Base-by-base conservation (phyloP, 2,888 invertebrate genomes). In the Ganaspis brasiliensis region DNA sequence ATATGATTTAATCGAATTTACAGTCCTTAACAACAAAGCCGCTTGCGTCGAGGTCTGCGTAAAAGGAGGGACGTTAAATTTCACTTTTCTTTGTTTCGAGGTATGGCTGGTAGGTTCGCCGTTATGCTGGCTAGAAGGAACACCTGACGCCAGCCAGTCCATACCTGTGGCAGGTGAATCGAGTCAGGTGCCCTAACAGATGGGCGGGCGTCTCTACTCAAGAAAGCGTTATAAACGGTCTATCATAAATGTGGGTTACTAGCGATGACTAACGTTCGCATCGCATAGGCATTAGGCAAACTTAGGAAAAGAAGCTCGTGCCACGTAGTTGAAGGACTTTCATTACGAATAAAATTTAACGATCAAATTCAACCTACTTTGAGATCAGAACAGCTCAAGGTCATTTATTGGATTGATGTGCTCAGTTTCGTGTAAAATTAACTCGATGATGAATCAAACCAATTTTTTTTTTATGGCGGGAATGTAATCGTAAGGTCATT, bases 51-150 rank as follows among this genome's bases (percentile, higher is more conserved):
- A 67, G 24, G 4, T 12, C 37, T 67, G 67, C 67, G 67, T 24
- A 67, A 67, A 67, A 45, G 45, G 45, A 67, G 45, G 45, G 67
- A 67, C 67, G 45, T 67, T 45, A 67, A 67, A 74, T 80, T 80
- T 80, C 78, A 78, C 79, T 80, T 80, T 78, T 75, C 79, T 80
- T 79, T 79, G 79, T 79, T 78, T 77, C 73, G 57, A 31, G 10
- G 59, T 52, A 40, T 45, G 16, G 74, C 56, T 72, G 49, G 70
- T 24, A 67, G 45, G 45, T 24, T 55, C 56, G 74, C 52, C 55
- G 55, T 76, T 52, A 75, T 59, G 59, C 73, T 37, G 21, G 55
- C 16, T 56, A 24, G 56, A 37, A 63, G 73, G 24, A 78, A 78
- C 79, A 80, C 79, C 79, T 80, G 79, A 80, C 78, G 78, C 77